phyloP scores from a whole-genome alignment of 2,113 vertebrate species.

The Camelus dromedarius region DNA sequence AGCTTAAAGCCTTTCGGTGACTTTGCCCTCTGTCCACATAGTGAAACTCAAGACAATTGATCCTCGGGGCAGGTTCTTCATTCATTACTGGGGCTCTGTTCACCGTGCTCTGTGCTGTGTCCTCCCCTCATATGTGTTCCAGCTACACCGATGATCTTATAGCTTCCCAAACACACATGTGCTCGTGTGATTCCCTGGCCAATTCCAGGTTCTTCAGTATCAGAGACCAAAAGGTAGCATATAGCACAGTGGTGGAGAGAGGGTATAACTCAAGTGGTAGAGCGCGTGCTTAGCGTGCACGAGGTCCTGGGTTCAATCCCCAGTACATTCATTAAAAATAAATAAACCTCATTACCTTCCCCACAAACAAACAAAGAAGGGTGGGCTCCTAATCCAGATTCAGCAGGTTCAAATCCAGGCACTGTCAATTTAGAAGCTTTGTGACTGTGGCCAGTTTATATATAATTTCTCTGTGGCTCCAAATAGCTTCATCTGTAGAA shows the following conservation, averaged over 20 bases:
- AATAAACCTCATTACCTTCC: too few relatives aligned
- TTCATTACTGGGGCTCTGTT: neutral
- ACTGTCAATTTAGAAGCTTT: neutral
- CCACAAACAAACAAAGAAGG: too few relatives aligned
- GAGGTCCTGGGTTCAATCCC: too few relatives aligned
- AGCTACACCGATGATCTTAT: neutral
- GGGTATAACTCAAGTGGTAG: too few relatives aligned
- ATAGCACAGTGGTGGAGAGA: too few relatives aligned
- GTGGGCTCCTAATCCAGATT: neutral
- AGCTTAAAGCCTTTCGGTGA: neutral
- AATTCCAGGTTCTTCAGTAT: neutral
- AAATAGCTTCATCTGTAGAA: neutral
- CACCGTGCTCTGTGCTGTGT: too few relatives aligned
- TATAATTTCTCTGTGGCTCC: neutral
- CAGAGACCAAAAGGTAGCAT: neutral
- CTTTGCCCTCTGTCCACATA: neutral
- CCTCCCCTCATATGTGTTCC: neutral
- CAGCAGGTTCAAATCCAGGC: neutral
- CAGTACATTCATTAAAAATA: too few relatives aligned
- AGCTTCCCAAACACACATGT: neutral
- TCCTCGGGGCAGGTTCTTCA: neutral
- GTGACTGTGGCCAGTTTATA: neutral
- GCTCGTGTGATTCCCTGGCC: neutral
- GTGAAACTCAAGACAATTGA: neutral
- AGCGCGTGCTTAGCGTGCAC: too few relatives aligned